Percentiles rank a stretch among this genome's conserved stretches.
Evolutionary conservation across 2,888 invertebrate genomes (phyloP).

Genomic region (Scaptodrosophila latifasciaeformis): DNA sequence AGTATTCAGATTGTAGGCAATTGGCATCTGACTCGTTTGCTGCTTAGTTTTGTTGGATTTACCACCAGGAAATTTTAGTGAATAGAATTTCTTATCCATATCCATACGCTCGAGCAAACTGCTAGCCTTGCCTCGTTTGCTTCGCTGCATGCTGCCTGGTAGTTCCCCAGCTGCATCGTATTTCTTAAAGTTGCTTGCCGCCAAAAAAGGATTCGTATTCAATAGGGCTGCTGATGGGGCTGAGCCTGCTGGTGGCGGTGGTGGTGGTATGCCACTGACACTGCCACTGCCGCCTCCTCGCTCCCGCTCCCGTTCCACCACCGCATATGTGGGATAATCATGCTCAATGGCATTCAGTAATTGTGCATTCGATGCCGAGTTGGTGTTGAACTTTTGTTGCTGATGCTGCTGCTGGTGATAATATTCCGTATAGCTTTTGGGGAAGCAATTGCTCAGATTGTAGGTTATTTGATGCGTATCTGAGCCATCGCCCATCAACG

Average conservation of each 20-base stretch:
- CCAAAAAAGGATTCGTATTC: slow-evolving; percentile 71
- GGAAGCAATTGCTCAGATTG: slow-evolving; percentile 73
- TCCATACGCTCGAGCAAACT: slow-evolving; percentile 51
- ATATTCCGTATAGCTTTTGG: slow-evolving; percentile 73
- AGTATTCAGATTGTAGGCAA: slow-evolving; percentile 35
- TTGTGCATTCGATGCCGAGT: slow-evolving; percentile 59
- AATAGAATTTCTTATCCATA: slow-evolving; percentile 73
- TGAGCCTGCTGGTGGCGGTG: slow-evolving; percentile 32
- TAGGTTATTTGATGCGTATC: slow-evolving; percentile 65
- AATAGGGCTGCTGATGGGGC: slow-evolving; percentile 41
- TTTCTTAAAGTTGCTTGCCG: slow-evolving; percentile 71
- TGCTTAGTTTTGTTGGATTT: slow-evolving; percentile 37
- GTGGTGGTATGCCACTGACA: slow-evolving; percentile 26
- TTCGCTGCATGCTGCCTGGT: slow-evolving; percentile 37
- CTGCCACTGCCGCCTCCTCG: slow-evolving; percentile 29
- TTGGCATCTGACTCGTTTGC: slow-evolving; percentile 9
- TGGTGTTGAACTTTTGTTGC: slow-evolving; percentile 38
- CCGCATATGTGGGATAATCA: slow-evolving; percentile 69
- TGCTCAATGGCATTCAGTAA: slow-evolving; percentile 66
- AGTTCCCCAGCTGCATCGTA: slow-evolving; percentile 54
- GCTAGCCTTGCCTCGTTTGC: slow-evolving; percentile 29
- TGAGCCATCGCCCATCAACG: slow-evolving; percentile 6
- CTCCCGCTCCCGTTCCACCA: slow-evolving; percentile 61
- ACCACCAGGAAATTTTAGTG: slow-evolving; percentile 68
- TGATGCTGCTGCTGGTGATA: slow-evolving; percentile 68